Conservation (phyloP, 2,888 invertebrate species). For the Microctonus hyperodae region DNA sequence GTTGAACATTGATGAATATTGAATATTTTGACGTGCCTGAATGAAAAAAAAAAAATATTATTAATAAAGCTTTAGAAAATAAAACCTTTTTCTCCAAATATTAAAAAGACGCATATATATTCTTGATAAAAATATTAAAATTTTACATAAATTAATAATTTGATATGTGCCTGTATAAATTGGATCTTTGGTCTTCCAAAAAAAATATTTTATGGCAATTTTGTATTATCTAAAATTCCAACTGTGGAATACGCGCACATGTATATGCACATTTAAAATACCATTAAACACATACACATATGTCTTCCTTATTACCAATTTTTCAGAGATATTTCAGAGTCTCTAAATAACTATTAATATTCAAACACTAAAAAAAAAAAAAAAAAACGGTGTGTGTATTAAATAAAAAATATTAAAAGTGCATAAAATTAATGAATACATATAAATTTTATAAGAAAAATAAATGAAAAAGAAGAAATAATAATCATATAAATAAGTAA, state of each 20-base stretch:
- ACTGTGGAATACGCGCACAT: neutral
- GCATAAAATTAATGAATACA: neutral
- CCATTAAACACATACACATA: neutral
- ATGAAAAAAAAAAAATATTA: neutral
- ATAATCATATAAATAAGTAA: neutral
- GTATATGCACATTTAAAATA: neutral
- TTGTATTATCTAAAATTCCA: conserved; percentile 9
- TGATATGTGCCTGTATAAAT: neutral
- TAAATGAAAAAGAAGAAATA: neutral
- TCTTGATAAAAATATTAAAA: conserved; percentile 14
- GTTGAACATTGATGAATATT: too few relatives aligned
- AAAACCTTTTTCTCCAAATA: neutral
- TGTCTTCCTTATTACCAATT: neutral
- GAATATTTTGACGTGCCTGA: too few relatives aligned
- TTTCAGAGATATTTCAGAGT: neutral
- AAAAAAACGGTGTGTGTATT: neutral
- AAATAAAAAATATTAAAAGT: neutral
- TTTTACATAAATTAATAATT: neutral
- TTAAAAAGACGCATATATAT: conserved; percentile 1
- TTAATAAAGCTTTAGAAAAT: neutral
- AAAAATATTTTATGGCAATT: conserved; percentile 6
- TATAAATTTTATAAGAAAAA: neutral
- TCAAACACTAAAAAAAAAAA: neutral
- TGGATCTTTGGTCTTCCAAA: conserved; percentile 1
- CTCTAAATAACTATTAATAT: neutral